These are phyloP conservation scores for Hermaeophaga mercurialis DNA, from an alignment of 2,888 invertebrate genomes.

Conservation along the genomic window DNA sequence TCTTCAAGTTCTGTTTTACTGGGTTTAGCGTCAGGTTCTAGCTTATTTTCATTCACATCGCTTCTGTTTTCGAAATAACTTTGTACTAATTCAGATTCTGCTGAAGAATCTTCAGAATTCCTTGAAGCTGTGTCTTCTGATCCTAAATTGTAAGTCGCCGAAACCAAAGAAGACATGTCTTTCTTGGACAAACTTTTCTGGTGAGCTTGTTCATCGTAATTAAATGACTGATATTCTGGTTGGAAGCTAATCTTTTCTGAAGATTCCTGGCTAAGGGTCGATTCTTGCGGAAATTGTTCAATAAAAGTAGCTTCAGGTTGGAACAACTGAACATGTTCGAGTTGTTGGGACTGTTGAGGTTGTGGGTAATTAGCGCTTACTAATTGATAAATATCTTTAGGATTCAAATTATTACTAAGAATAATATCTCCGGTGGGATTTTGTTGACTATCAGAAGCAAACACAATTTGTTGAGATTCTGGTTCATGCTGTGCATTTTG, in stretches of 20 bases:
- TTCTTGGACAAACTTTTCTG: slow-evolving; percentile 35
- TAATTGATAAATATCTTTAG: slow-evolving; percentile 36
- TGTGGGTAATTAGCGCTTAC: slow-evolving; percentile 33
- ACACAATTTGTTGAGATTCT: slow-evolving; percentile 40
- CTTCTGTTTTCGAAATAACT: slow-evolving; percentile 45
- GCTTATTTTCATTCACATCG: slow-evolving; percentile 38
- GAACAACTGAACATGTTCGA: slow-evolving; percentile 45
- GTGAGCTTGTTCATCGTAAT: slow-evolving; percentile 57
- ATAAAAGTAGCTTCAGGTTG: slow-evolving; percentile 55
- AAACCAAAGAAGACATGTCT: slow-evolving; percentile 41
- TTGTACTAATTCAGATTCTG: slow-evolving; percentile 43
- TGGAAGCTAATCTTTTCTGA: slow-evolving; percentile 56
- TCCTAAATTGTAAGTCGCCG: slow-evolving; percentile 44
- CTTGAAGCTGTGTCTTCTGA: slow-evolving; percentile 17
- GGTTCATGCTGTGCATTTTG: slow-evolving; percentile 43
- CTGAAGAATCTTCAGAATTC: slow-evolving; percentile 27
- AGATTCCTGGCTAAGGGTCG: slow-evolving; percentile 41
- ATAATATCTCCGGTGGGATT: slow-evolving; percentile 33
- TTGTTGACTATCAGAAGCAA: slow-evolving; percentile 9
- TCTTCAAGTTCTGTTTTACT: slow-evolving; percentile 33
- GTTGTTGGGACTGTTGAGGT: slow-evolving; percentile 40
- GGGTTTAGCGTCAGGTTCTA: slow-evolving; percentile 45
- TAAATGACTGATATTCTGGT: slow-evolving; percentile 57
- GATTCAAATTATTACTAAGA: slow-evolving; percentile 31
- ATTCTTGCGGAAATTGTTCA: slow-evolving; percentile 44